Evolutionary conservation across 2,888 invertebrate species (phyloP).

Genomic region (Epicampocera succincta): DNA sequence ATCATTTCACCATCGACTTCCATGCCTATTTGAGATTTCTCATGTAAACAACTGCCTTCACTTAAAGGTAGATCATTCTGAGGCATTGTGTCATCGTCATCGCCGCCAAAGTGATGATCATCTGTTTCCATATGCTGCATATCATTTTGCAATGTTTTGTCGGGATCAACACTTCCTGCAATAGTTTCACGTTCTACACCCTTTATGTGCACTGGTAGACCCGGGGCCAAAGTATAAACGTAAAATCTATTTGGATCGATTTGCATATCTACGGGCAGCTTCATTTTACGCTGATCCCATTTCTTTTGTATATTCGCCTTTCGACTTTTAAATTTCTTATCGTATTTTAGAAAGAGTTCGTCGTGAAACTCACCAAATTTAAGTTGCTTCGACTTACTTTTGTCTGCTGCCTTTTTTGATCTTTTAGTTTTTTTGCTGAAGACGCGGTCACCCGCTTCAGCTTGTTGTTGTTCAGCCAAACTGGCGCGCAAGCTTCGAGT

Average conservation of each 20-base stretch:
- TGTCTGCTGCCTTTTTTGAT: conserved; percentile 60
- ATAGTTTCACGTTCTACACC: conserved; percentile 78
- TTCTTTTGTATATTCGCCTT: conserved; percentile 79
- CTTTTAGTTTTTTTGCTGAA: conserved; percentile 69
- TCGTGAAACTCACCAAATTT: conserved; percentile 77
- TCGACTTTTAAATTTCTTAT: conserved; percentile 75
- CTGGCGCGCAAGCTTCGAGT: conserved; percentile 73
- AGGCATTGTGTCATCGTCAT: conserved; percentile 71
- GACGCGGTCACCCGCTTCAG: conserved; percentile 11
- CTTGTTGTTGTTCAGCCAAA: conserved; percentile 60
- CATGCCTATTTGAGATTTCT: conserved; percentile 10
- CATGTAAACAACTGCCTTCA: conserved; percentile 34
- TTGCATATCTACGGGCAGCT: conserved; percentile 78
- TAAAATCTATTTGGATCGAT: conserved; percentile 76
- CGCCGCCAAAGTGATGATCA: conserved; percentile 72
- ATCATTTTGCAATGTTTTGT: conserved; percentile 61
- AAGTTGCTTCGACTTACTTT: conserved; percentile 74
- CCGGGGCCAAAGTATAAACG: conserved; percentile 76
- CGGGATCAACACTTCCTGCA: conserved; percentile 75
- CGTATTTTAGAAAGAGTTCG: conserved; percentile 75
- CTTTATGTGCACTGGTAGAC: conserved; percentile 72
- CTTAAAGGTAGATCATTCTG: conserved; percentile 45
- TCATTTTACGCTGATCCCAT: conserved; percentile 80
- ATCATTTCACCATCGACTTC: conserved; percentile 23
- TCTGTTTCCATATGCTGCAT: conserved; percentile 57